Percentiles rank a stretch among this genome's conserved stretches.
Evolutionary conservation across 1,140 invertebrate genomes (phyloP).

Genomic region (Neodiprion lecontei): DNA sequence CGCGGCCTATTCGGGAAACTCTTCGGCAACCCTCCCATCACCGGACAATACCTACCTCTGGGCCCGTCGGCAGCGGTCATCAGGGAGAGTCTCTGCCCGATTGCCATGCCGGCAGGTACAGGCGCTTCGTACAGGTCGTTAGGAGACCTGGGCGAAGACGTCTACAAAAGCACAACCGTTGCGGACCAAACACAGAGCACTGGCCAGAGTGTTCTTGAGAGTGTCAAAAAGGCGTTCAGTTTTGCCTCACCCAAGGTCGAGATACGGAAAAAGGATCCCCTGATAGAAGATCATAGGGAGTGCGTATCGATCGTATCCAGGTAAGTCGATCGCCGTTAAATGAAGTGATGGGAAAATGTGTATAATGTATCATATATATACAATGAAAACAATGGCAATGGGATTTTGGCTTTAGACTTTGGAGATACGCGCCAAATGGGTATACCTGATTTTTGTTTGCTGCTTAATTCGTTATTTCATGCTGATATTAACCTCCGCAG

Average conservation of each 20-base stretch:
- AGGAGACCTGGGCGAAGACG: constrained; percentile 66
- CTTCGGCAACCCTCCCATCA: constrained; percentile 18
- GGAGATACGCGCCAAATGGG: not conserved
- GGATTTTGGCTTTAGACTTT: not conserved
- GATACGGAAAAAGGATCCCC: constrained; percentile 61
- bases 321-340: constrained; percentile 47
- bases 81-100: constrained; percentile 10
- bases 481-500: no score
- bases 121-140: constrained; percentile 71
- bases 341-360: not conserved
- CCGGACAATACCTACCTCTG: constrained; percentile 24
- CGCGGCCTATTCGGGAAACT: constrained; percentile 7
- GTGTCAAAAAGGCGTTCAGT: constrained; percentile 70
- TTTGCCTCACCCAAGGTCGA: constrained; percentile 61
- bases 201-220: constrained; percentile 64
- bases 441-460: constrained; percentile 14
- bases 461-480: not conserved
- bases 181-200: constrained; percentile 63
- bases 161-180: constrained; percentile 71
- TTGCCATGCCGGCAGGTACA: constrained; percentile 66
- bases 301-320: constrained; percentile 62
- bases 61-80: not conserved
- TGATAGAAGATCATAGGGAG: constrained; percentile 61
- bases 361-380: not conserved
- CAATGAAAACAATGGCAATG: not conserved